Evolutionary conservation across 2,113 vertebrate species (phyloP).

Genomic region (Apteryx mantelli): DNA sequence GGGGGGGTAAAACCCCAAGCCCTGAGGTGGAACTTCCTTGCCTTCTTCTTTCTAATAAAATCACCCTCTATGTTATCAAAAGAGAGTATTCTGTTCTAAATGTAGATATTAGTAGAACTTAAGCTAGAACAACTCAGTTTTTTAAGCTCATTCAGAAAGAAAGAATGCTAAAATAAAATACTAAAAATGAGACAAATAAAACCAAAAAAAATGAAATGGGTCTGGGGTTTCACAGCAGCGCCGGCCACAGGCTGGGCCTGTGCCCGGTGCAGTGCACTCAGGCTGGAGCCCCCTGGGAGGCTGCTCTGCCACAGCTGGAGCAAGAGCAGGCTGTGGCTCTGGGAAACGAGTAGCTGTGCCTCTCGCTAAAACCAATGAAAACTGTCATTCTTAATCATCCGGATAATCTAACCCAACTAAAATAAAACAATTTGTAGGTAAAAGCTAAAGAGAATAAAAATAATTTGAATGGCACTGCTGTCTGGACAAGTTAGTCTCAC

Average conservation of each 20-base stretch:
- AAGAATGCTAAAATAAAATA: background rate
- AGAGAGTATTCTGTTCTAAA: background rate
- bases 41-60: background rate
- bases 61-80: background rate
- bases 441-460: background rate
- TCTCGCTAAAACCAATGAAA: background rate
- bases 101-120: background rate
- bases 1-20: background rate
- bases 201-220: background rate
- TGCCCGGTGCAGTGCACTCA: background rate
- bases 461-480: background rate
- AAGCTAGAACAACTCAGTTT: background rate
- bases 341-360: background rate
- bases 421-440: background rate
- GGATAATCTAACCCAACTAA: background rate
- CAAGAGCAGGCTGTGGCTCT: background rate
- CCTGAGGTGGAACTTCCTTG: background rate
- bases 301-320: accelerated
- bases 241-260: background rate
- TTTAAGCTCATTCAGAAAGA: background rate
- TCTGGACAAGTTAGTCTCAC: conserved; percentile 15
- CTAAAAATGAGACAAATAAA: background rate
- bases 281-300: background rate
- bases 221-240: background rate
- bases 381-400: background rate